phyloP scores from a whole-genome alignment of 1,140 invertebrate species.

The Tetramorium parvispinum region DNA sequence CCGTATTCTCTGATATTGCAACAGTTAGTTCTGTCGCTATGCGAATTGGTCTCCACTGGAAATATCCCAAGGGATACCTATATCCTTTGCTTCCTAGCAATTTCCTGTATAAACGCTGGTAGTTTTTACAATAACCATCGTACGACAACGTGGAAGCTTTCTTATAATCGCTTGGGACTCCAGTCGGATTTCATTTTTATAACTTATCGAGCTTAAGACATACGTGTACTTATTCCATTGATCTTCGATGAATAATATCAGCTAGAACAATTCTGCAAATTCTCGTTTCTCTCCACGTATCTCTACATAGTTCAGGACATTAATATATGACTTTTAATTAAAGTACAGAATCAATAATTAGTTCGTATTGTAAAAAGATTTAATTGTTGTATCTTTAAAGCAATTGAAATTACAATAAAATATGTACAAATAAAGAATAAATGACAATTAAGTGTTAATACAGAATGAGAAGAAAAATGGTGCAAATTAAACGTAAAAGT shows the following conservation, averaged over 20 bases:
- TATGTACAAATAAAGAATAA: neutral
- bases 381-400: neutral
- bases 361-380: neutral
- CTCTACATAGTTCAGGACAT: neutral
- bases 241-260: conserved; percentile 5
- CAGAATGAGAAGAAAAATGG: neutral
- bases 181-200: conserved; percentile 10
- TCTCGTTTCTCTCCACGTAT: neutral
- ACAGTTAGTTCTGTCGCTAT: conserved; percentile 8
- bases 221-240: neutral
- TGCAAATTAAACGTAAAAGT: neutral
- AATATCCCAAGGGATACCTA: conserved; percentile 35
- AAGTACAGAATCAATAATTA: neutral
- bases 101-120: conserved; percentile 26
- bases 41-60: conserved; percentile 12
- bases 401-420: neutral
- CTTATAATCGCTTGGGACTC: conserved; percentile 16
- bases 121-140: conserved; percentile 26
- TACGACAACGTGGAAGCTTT: conserved; percentile 23
- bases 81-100: conserved; percentile 5
- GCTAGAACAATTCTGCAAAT: neutral
- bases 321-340: neutral
- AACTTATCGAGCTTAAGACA: neutral
- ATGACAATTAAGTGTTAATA: neutral
- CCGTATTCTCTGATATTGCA: neutral